Evolutionary conservation across 2,113 vertebrate species (phyloP), one percentile per base, ranked within the genome.

Genomic region (Hemicordylus capensis): DNA sequence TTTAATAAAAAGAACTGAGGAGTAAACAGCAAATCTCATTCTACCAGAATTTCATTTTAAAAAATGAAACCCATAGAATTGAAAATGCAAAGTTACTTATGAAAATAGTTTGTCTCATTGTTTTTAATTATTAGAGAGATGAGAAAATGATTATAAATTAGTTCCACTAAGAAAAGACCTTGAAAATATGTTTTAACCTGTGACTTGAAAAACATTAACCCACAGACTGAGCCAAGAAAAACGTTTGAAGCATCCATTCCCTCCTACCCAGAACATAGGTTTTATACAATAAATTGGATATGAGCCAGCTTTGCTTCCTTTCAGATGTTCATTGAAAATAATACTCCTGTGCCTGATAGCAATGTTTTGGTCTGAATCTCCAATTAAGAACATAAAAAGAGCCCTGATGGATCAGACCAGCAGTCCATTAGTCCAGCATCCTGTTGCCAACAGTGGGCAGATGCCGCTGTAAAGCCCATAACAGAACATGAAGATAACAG

Each of bases 361-460:
- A 86, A 86, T 59, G 63, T 85, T 83, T 58, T 6, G n/a, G 80
- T 11, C 34, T 56, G 44, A 83, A 75, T 80, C 37, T 22, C 61
- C 76, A 12, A 1, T 85, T 75, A 67, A 11, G 69, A 42, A 34
- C 58, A 61, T 73, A 75, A 74, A 74, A 74, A 72, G 20, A 6
- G 28, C 31, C 42, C 56, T 83, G 42, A 14, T 63, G 12, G 42
- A 37, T 34, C 42, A 34, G 31, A 63, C 11, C 11, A 70, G 72
- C 20, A 11, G 39, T 73, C 20, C 58, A 34, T 24, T 73, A 59
- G 12, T 74, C n/a, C 14, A 63, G 56, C 39, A 46, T 73, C 81
- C 69, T n/a, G 81, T 73, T 83, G 61, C 42, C 42, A 56, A 58
- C 14, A 56, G 34, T 28, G 24, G 9, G 17, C 28, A 69, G 48